Base-by-base conservation (phyloP, 2,888 invertebrate species). In the Tenodera sinensis region DNA sequence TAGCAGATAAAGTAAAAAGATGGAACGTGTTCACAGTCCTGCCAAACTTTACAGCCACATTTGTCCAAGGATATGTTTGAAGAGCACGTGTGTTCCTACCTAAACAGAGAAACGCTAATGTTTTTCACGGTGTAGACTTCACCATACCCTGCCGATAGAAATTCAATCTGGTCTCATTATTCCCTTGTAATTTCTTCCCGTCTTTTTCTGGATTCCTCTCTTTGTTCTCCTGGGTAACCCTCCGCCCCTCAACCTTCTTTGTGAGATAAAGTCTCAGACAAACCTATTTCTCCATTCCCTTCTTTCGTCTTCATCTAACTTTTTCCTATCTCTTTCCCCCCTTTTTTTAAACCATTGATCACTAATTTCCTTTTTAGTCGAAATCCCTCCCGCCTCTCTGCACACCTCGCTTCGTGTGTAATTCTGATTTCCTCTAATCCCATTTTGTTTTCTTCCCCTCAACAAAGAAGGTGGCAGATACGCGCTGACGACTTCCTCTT, bases 361-460 rank as follows among this genome's bases (percentile, higher is more conserved):
- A 88, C 89, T 88, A 88, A 89, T 90, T 89, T 90, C 87, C 88
- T 87, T 83, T 88, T 89, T 87, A 89, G 88, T 87, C 83, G 87
- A 85, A 84, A 88, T 84, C 84, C 88, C 85, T 84, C 83, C 30
- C 71, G 83, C 81, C 83, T 81, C 71, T 87, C 20, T 84, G 28
- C 30, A n/a, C 28, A 20, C 34, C 34, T 25, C 20, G 87, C 27
- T 28, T 82, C 82, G 30, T 71, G 20, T 84, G 84, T 28, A 30
- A 81, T 47, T 71, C 82, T 83, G 83, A 88, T 88, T 85, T 85
- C 83, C n/a, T 89, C 83, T 71, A 71, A 71, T 71, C 54, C 3
- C 54, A 71, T 71, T 71, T 27, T 54, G 28, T 28, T 88, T 12
- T 71, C 88, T 84, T 88, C 54, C 54, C 54, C 54, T 25, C 25